Percentiles rank a stretch among this genome's conserved stretches.
Conservation (phyloP, 1,140 invertebrate species). For the Chironomus tepperi region DNA sequence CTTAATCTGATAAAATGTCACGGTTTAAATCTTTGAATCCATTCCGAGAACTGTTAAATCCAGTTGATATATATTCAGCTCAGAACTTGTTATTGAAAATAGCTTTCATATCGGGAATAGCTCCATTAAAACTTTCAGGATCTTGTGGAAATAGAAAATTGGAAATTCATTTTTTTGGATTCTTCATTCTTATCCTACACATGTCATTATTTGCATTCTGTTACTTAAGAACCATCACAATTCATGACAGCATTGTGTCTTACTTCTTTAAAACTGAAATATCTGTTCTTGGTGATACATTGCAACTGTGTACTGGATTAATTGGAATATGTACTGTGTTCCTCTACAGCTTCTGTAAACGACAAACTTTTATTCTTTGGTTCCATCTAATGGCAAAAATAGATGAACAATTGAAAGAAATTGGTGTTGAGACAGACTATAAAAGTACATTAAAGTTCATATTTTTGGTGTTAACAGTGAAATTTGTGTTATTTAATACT, state of each 20-base stretch:
- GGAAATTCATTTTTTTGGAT: slow-evolving; percentile 10
- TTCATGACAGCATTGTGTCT: slow-evolving; percentile 31
- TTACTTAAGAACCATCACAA: background rate
- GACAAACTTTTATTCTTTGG: slow-evolving; percentile 32
- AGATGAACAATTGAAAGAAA: slow-evolving; percentile 32
- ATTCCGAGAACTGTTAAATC: background rate
- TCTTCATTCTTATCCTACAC: background rate
- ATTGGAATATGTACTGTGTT: slow-evolving; percentile 38
- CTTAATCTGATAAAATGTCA: background rate
- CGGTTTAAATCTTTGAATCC: slow-evolving; percentile 8
- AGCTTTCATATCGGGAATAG: background rate
- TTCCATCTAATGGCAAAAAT: slow-evolving; percentile 33
- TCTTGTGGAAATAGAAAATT: background rate
- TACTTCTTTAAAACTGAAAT: slow-evolving; percentile 37
- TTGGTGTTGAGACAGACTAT: slow-evolving; percentile 38
- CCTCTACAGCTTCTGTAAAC: slow-evolving; percentile 34
- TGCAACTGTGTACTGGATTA: slow-evolving; percentile 37
- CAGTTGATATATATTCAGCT: slow-evolving; percentile 9
- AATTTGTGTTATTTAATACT: slow-evolving; percentile 30
- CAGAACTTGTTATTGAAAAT: background rate
- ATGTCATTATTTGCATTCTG: background rate
- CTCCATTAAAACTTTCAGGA: background rate
- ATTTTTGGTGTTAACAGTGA: slow-evolving; percentile 31
- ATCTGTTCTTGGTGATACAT: slow-evolving; percentile 35
- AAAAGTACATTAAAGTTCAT: slow-evolving; percentile 35